These are phyloP conservation scores for Nautilus pompilius DNA, from an alignment of 1,140 invertebrate genomes.

Conservation along the genomic window DNA sequence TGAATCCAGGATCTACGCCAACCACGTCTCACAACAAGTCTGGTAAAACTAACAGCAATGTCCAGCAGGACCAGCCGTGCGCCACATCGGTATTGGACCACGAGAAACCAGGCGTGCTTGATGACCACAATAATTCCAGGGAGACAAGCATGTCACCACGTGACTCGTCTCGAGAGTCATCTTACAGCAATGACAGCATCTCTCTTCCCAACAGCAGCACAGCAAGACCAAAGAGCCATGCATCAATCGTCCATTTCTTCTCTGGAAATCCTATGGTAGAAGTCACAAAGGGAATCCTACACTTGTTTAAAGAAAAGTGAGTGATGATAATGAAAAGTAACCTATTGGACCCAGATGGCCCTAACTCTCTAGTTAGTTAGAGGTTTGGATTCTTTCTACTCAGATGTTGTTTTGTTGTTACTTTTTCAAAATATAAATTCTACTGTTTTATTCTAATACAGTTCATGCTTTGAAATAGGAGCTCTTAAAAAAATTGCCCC, in stretches of 20 bases:
- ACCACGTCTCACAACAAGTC: no score
- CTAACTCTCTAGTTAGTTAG: no score
- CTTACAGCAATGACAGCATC: background rate
- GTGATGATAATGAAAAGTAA: no score
- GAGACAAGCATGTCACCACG: background rate
- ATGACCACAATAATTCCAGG: background rate
- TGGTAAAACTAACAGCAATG: no score
- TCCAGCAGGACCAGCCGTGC: no score
- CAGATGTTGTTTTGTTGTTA: background rate
- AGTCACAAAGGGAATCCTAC: constrained; percentile 91
- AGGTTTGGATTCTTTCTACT: background rate
- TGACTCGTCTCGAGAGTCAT: background rate
- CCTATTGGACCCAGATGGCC: no score
- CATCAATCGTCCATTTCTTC: constrained; percentile 66
- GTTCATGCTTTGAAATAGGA: background rate
- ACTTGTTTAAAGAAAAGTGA: constrained; percentile 90
- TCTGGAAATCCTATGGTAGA: constrained; percentile 97
- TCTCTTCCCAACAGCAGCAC: background rate
- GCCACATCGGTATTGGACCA: no score
- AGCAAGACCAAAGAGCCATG: constrained; percentile 27
- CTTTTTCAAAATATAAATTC: background rate
- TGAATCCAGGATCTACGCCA: no score
- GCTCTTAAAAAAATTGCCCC: background rate
- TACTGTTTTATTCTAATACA: background rate
- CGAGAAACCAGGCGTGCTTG: no score